These are phyloP conservation scores for Prolemur simus DNA, from an alignment of 2,113 vertebrate species.

Conservation along the genomic window DNA sequence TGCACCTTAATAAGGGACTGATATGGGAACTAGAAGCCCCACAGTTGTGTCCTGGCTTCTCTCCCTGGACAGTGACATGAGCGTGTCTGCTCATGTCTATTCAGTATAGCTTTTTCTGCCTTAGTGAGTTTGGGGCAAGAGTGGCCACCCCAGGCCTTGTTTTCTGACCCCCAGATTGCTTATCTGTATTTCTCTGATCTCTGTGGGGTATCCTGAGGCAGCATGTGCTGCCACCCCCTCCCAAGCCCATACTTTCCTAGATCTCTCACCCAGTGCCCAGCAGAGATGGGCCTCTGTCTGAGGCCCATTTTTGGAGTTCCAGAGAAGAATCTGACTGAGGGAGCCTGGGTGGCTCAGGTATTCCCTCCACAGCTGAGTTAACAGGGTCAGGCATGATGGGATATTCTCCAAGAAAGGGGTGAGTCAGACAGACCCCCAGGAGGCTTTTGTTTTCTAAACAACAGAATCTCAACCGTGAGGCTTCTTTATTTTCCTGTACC, in stretches of 20 bases:
- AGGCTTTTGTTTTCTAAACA: not conserved
- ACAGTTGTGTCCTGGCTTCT: not conserved
- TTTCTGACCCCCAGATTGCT: not conserved
- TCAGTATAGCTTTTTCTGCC: not conserved
- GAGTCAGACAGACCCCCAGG: not conserved
- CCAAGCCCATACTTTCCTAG: not conserved
- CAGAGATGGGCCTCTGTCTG: not conserved
- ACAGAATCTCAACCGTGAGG: fast-evolving
- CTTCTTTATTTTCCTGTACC: not conserved
- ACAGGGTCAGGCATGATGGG: not conserved
- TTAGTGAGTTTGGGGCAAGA: not conserved
- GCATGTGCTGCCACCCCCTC: not conserved
- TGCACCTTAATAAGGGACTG: not conserved
- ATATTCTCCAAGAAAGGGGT: not conserved
- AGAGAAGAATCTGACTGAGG: not conserved
- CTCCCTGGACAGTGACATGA: too few species aligned
- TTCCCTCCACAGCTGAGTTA: not conserved
- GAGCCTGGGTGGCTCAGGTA: not conserved
- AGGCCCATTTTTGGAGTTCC: not conserved
- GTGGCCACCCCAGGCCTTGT: not conserved
- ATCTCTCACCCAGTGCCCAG: not conserved
- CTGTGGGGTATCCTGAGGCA: not conserved
- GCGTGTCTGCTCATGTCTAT: not conserved
- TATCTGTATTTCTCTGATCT: not conserved
- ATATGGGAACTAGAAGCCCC: not conserved